phyloP scores from a whole-genome alignment of 1,140 invertebrate genomes.

The Calephelis virginiensis region DNA sequence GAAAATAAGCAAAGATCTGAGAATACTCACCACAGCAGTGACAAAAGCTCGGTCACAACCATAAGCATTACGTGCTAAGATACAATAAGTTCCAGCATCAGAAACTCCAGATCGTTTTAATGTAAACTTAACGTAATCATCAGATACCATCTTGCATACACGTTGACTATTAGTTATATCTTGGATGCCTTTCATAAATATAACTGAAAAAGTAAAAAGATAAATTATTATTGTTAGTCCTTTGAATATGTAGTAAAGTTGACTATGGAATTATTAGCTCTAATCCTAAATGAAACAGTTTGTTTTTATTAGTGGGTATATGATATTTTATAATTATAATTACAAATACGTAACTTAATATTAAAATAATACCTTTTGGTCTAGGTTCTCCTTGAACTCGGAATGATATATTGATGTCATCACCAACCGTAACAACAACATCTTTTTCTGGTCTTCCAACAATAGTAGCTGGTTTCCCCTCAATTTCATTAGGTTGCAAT shows the following conservation, averaged over 20 bases:
- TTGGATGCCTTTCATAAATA: slow-evolving; percentile 90
- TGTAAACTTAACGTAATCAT: slow-evolving; percentile 92
- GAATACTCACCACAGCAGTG: slow-evolving; percentile 84
- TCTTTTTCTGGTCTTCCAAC: slow-evolving; percentile 87
- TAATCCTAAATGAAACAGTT: too few species aligned
- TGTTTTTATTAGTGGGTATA: too few species aligned
- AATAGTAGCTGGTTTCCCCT: slow-evolving; percentile 88
- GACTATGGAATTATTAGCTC: too few species aligned
- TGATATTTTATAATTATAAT: background rate
- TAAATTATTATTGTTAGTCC: too few species aligned
- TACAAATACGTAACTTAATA: background rate
- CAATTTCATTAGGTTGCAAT: slow-evolving; percentile 79
- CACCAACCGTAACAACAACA: slow-evolving; percentile 85
- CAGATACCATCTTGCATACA: slow-evolving; percentile 88
- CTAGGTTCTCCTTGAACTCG: slow-evolving; percentile 88
- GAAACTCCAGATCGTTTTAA: slow-evolving; percentile 90
- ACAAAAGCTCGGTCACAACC: slow-evolving; percentile 92
- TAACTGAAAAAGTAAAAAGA: slow-evolving; percentile 79
- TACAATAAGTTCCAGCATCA: slow-evolving; percentile 96
- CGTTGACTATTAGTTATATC: slow-evolving; percentile 89
- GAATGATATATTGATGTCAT: slow-evolving; percentile 90
- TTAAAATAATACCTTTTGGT: slow-evolving; percentile 83
- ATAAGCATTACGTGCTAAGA: slow-evolving; percentile 93
- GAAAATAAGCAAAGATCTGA: background rate
- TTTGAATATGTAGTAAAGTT: too few species aligned